phyloP scores from a whole-genome alignment of 2,113 vertebrate genomes.

The Phyllostomus discolor region DNA sequence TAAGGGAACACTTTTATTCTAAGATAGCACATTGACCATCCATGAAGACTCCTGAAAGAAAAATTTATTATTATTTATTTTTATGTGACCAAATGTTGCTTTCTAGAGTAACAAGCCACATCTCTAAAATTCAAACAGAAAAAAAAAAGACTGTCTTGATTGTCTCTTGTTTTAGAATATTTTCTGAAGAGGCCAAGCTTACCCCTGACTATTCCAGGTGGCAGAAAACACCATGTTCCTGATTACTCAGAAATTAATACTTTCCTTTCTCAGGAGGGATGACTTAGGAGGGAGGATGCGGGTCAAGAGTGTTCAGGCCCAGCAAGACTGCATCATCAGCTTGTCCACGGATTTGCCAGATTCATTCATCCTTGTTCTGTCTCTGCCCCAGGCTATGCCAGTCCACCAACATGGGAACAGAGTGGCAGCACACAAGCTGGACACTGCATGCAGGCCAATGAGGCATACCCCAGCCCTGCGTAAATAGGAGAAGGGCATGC shows the following conservation, averaged over 20 bases:
- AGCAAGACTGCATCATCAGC: background rate
- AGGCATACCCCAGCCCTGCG: background rate
- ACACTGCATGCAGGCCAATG: background rate
- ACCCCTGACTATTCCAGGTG: background rate
- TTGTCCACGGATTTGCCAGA: background rate
- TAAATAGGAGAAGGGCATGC: background rate
- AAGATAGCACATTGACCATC: background rate
- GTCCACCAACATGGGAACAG: background rate
- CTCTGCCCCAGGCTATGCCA: background rate
- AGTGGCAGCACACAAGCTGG: background rate
- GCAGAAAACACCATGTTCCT: background rate
- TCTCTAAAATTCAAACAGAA: background rate
- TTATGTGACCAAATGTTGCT: background rate
- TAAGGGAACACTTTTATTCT: background rate
- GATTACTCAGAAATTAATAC: background rate
- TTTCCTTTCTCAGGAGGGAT: conserved; percentile 4
- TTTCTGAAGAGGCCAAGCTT: background rate
- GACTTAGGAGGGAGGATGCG: background rate
- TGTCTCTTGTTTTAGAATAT: background rate
- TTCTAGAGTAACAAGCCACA: background rate
- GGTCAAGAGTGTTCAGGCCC: background rate
- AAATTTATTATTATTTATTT: background rate
- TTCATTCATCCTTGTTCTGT: background rate
- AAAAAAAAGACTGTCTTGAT: background rate
- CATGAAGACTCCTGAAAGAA: background rate